phyloP scores from a whole-genome alignment of 1,140 invertebrate species.

The Plutomurus gul region DNA sequence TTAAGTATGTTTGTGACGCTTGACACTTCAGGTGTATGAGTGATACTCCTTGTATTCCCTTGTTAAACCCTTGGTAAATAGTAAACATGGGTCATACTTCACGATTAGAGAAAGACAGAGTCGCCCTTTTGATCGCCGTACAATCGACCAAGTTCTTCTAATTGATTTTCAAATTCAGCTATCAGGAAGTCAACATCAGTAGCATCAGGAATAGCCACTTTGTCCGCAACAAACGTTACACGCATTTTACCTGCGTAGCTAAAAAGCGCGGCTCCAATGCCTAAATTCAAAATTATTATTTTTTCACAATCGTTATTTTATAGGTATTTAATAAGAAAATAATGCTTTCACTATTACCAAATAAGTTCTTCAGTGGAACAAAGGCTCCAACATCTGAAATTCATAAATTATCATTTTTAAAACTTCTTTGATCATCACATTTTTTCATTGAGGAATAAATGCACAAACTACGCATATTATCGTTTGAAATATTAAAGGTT shows the following conservation, averaged over 20 bases:
- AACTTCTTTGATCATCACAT: no score
- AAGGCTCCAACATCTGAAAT: constrained; percentile 48
- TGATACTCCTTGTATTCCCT: no score
- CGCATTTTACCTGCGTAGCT: constrained; percentile 39
- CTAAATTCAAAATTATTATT: neutral
- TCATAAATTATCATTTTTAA: no score
- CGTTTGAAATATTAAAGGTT: no score
- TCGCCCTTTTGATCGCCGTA: neutral
- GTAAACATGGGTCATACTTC: no score
- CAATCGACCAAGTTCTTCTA: constrained; percentile 8
- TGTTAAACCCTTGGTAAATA: no score
- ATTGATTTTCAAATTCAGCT: constrained; percentile 41
- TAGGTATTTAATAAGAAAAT: neutral
- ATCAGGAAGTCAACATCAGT: constrained; percentile 31
- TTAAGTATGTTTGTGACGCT: no score
- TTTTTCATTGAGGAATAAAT: no score
- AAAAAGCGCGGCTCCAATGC: constrained; percentile 45
- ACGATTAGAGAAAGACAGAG: neutral
- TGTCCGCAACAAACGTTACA: constrained; percentile 40
- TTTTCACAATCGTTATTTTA: no score
- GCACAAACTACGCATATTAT: no score
- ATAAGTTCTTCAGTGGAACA: constrained; percentile 42
- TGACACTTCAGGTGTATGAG: no score
- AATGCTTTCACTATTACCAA: constrained; percentile 36
- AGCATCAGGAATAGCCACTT: neutral